Evolutionary conservation across 2,888 invertebrate species (phyloP), one percentile per base, ranked within the genome.

Genomic region (Nomada ferruginata): DNA sequence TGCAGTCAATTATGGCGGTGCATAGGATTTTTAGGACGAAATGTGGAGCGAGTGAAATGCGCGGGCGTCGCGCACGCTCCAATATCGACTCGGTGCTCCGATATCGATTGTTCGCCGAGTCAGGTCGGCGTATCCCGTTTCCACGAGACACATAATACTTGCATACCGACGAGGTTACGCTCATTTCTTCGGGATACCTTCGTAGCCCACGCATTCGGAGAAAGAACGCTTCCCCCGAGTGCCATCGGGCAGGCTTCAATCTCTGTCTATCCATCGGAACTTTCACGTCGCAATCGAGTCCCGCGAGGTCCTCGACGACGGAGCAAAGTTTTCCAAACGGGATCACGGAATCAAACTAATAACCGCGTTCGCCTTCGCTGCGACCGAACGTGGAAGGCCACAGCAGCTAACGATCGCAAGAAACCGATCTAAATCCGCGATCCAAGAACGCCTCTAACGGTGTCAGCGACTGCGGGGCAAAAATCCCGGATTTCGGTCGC

Each of bases 101-200:
- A 89, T 92, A 91, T 92, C 92, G 91, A 92, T 92, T 92, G 92
- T 92, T 92, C 90, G 89, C 89, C 87, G 86, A 89, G 90, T 89
- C 89, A 87, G 84, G 88, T 90, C 89, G 89, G 85, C 90, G 92
- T 93, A 93, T 92, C 93, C 91, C 91, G 90, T 93, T 93, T 93
- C 93, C 89, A 87, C 85, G 86, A 86, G 92, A 92, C 91, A 92
- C 91, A 91, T 92, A 92, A 92, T 92, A 92, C 92, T 86, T 83
- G 90, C 91, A 93, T 92, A 91, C 91, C 91, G 84, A 88, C 86
- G 89, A 84, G 85, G 85, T 83, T 91, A 88, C 87, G 77, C 88
- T 86, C 79, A 82, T 88, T 87, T 88, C 85, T 82, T 78, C 82
- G 59, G 70, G 66, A 53, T 59, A 74, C 72, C 79, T 55, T 57